Base-by-base conservation (phyloP, 2,113 vertebrate genomes). In the Cyprinodon brontotheroides region DNA sequence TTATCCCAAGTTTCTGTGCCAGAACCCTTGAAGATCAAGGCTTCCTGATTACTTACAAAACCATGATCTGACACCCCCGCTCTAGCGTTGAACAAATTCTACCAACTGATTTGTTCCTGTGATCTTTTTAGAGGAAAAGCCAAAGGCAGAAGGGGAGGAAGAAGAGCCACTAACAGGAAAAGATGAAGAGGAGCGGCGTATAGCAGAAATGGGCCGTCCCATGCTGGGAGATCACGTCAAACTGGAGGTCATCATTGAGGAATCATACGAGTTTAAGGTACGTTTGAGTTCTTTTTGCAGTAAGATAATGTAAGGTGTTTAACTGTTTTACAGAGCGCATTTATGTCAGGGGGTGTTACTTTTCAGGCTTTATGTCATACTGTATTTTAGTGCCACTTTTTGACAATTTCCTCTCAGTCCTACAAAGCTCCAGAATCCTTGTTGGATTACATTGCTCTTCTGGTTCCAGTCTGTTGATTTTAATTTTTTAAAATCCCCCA, bases 231-330 rank as follows among this genome's bases (percentile, higher is more conserved):
- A 99, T 71, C 97, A 99, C 74, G 94, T 94, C 80, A 98, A 95
- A 78, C 94, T 99, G 11, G 98, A 99, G 90, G 84, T 99, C 88
- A 95, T 99, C 93, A 99, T 99, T 47, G 98, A 99, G 88, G 98
- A 99, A 70, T 99, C 98, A 61, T 99, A 99, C 0, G 98, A 99
- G 87, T 99, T 99, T 92, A 99, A 99, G 97, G 98, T 98, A 89
- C 1, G 2, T 10, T 36, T 37, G 37, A 3, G 38, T n/a, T 48
- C 61, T 41, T 10, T 10, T 59, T 68, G 45, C 41, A 57, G 22
- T 11, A 17, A 63, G 4, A 2, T 43, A 48, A 29, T 38, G n/a
- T 39, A 5, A 36, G 4, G 9, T 9, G 1, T 9, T 29, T 29
- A 29, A 8, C 37, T 40, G 50, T 43, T 20, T 29, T 36, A 59